Conservation (phyloP, 2,888 invertebrate genomes). For the Napeogenes inachia region DNA sequence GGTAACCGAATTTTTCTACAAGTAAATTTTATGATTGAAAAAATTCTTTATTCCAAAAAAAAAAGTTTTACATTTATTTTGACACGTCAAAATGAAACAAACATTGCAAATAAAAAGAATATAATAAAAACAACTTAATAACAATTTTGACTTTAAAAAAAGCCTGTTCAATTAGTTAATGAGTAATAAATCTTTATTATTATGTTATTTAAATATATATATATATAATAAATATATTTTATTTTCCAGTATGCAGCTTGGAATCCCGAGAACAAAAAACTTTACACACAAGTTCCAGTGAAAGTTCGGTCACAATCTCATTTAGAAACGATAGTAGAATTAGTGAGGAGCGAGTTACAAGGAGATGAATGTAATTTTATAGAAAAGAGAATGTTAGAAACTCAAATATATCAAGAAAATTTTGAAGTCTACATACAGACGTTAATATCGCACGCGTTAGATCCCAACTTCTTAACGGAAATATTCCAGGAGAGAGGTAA, state of each 20-base stretch:
- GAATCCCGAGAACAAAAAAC: slow-evolving; percentile 88
- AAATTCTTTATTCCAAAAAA: no score
- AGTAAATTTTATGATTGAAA: no score
- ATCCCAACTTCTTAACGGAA: slow-evolving; percentile 92
- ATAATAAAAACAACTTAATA: no score
- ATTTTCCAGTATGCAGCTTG: slow-evolving; percentile 87
- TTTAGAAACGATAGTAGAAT: slow-evolving; percentile 87
- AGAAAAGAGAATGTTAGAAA: slow-evolving; percentile 85
- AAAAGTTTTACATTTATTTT: no score
- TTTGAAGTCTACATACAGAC: slow-evolving; percentile 96
- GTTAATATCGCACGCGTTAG: slow-evolving; percentile 91
- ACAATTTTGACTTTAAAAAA: no score
- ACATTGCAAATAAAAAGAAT: no score
- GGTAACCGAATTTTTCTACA: no score
- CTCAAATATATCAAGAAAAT: slow-evolving; percentile 87
- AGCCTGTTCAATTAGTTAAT: no score
- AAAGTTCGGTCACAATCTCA: slow-evolving; percentile 86
- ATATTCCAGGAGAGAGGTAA: slow-evolving; percentile 93
- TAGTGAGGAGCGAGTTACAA: slow-evolving; percentile 84
- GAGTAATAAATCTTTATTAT: no score
- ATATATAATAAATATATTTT: slow-evolving; percentile 9
- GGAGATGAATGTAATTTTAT: slow-evolving; percentile 84
- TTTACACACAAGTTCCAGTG: slow-evolving; percentile 88
- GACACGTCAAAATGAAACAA: no score
- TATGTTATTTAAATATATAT: no score